Evolutionary conservation across 2,797 vertebrate genomes (phyloP), one percentile per base, ranked within the genome.

Genomic region (Trichosurus vulpecula): DNA sequence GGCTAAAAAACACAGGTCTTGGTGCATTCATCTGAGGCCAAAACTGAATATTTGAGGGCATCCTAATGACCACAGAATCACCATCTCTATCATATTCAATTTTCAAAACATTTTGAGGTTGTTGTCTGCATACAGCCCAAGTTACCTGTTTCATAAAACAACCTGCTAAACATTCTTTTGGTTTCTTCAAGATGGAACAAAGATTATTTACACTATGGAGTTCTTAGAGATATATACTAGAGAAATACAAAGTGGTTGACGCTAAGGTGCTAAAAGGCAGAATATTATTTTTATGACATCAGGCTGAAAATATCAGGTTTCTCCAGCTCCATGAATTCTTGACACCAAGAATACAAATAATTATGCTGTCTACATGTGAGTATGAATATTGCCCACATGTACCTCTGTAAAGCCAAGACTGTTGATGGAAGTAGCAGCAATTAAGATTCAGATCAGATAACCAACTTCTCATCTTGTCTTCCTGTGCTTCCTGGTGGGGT

Each of bases 191-290:
- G 35, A 94, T 30, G 11, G 9, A 94, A 90, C n/a, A 51, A 93
- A 31, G 56, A 66, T 52, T 66, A 66, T 27, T 91, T 95, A 56
- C 22, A 92, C 9, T 91, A n/a, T 91, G 54, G 93, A 22, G 90
- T 93, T 58, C 8, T 52, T 91, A 53, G 74, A 94, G 90, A 92
- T 90, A 93, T 41, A 92, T 96, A 54, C 14, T 54, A 95, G 47
- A 96, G 57, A 93, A 90, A 94, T 91, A 91, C 22, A 94, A 91
- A 95, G 47, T 30, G 56, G 31, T 11, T 89, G n/a, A 31, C 92
- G 57, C 93, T 29, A 53, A 90, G 93, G 89, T 53, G 90, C 56
- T 51, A 90, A 94, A 95, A 94, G 90, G 51, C 19, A 81, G 90
- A 94, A 54, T 91, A 52, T n/a, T 92, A 74, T 81, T 74, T 90